Base-by-base conservation (phyloP, 2,797 vertebrate species). In the Podargus strigoides region DNA sequence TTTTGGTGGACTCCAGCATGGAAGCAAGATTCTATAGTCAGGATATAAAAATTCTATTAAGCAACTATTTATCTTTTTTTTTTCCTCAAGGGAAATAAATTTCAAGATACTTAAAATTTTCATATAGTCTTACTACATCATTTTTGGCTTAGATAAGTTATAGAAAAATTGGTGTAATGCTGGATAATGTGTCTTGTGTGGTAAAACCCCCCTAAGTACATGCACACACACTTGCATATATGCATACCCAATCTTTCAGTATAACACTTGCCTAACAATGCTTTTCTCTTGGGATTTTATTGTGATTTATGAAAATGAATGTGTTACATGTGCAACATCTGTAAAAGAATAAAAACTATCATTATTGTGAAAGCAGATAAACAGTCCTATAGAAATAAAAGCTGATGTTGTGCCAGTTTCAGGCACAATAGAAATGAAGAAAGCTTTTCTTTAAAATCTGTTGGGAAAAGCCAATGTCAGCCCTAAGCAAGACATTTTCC, bases 231-330 rank as follows among this genome's bases (percentile, higher is more conserved):
- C 52, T 67, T 77, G 37, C 30, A 36, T 85, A 28, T 37, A 49
- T 63, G 50, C 53, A 62, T 62, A 52, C 53, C 64, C 34, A 77
- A 30, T 67, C 37, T 73, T 67, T 56, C n/a, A 87, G 55, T 42
- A 23, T 81, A 92, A 74, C 58, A 75, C 53, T 93, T 55, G 34
- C 46, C 28, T 87, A 92, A 87, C 73, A 84, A 46, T 44, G 68
- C 70, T 90, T 90, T 95, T 88, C 94, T 86, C 86, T 42, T 3
- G 50, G 64, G 59, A 79, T 92, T 94, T 88, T 90, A 62, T 77
- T 89, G 79, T 90, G 77, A 87, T 94, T 87, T 93, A 92, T 85
- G 91, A 95, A 94, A 94, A 92, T 76, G 82, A 87, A 95, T 84
- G 56, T 91, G 87, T 74, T 93, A 68, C 69, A 73, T 74, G 39